These are phyloP conservation scores for Helostoma temminkii DNA, from an alignment of 2,797 vertebrate genomes.

Conservation along the genomic window DNA sequence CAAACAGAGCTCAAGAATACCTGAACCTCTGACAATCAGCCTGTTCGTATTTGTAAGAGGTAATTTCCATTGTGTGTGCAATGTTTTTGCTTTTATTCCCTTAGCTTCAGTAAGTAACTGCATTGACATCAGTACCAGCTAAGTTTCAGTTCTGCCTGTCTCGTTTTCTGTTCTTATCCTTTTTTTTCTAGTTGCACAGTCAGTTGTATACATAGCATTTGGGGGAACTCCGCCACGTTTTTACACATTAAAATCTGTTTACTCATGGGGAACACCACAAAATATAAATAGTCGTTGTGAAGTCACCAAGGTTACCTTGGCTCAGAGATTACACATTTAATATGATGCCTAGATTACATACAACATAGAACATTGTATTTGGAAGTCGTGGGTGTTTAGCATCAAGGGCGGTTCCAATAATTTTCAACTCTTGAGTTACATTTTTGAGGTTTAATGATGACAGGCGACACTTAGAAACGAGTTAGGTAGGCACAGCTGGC, in stretches of 20 bases:
- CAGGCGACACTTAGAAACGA: neutral
- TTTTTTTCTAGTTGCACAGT: neutral
- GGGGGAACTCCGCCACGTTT: neutral
- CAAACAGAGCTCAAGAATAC: conserved; percentile 1
- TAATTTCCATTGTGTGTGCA: conserved; percentile 19
- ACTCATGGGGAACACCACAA: neutral
- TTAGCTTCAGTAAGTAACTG: neutral
- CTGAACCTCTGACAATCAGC: neutral
- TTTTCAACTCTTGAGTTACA: too few species aligned
- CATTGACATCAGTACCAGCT: neutral
- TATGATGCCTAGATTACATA: neutral
- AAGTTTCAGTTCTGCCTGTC: neutral
- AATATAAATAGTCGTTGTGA: conserved; percentile 11
- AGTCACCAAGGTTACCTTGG: conserved; percentile 9
- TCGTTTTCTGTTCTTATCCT: neutral
- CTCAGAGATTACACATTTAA: conserved; percentile 16
- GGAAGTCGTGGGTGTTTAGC: neutral
- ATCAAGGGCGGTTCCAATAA: neutral
- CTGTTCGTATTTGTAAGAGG: neutral
- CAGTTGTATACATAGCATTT: neutral
- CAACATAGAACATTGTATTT: neutral
- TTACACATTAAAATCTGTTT: conserved; percentile 1
- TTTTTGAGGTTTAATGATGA: neutral
- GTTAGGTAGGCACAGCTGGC: neutral
- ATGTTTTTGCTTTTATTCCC: neutral